A percentile compares a stretch with the other conserved stretches of the same genome.
Evolutionary conservation across 1,140 invertebrate genomes (phyloP).

Genomic region (Onthophagus taurus): DNA sequence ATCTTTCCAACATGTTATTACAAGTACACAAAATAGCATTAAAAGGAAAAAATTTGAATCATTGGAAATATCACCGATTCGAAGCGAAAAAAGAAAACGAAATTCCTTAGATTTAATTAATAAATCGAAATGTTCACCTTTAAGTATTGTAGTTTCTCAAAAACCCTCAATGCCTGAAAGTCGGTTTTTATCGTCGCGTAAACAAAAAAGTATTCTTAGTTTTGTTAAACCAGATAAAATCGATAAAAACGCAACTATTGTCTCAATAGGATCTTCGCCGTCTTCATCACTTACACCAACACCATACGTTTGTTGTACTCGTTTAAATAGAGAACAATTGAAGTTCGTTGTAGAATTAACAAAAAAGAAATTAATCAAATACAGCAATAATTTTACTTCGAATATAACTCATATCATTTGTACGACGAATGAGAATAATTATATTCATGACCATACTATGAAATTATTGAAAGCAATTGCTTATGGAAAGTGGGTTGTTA

Average conservation of each 20-base stretch:
- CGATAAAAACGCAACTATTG: neutral
- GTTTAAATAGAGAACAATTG: slow-evolving; percentile 24
- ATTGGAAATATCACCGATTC: neutral
- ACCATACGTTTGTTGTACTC: slow-evolving; percentile 27
- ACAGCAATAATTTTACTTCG: slow-evolving; percentile 20
- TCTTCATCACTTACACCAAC: slow-evolving; percentile 8
- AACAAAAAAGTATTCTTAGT: slow-evolving; percentile 31
- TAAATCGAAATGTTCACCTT: neutral
- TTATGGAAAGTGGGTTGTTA: slow-evolving; percentile 33
- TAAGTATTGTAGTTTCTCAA: slow-evolving; percentile 15
- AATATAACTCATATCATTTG: slow-evolving; percentile 34
- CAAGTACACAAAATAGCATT: neutral
- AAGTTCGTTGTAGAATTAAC: slow-evolving; percentile 26
- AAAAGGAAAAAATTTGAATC: neutral
- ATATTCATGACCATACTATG: slow-evolving; percentile 31
- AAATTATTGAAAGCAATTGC: slow-evolving; percentile 34
- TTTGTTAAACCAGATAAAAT: slow-evolving; percentile 17
- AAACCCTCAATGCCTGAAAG: slow-evolving; percentile 23
- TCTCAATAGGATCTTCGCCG: neutral
- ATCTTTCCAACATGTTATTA: too few relatives aligned
- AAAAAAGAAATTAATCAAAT: slow-evolving; percentile 26
- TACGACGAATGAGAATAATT: slow-evolving; percentile 23
- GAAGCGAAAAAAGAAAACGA: neutral
- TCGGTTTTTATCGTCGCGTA: too few relatives aligned
- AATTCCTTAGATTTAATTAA: neutral